Evolutionary conservation across 35 echinoderm and acorn worm genomes (phyloP), one percentile per base, ranked within the genome.

Genomic region (Stichopus chloronotus): DNA sequence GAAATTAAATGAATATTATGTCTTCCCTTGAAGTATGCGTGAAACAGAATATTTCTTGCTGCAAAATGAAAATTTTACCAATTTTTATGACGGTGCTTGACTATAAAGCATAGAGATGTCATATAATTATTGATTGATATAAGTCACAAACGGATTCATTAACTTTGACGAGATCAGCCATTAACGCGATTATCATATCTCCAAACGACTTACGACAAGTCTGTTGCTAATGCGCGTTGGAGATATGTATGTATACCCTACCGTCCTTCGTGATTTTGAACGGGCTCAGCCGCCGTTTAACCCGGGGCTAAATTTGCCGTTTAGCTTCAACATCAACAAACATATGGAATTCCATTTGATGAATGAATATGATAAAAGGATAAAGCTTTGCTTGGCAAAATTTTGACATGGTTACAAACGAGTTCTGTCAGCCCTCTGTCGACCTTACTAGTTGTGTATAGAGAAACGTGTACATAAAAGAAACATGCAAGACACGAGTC

Each of bases 271-370:
- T 85, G 82, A 85, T 56, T 56, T 85, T 58, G 82, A 85, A 58
- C 82, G 55, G 82, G 55, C 82, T 85, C 82, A 58, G 57, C 82
- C 82, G 82, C 57, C 56, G 82, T 58, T 85, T 85, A 58, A 56
- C 82, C 82, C 82, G 82, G 82, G 82, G 82, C 82, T 85, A 85
- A 85, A 85, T 85, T 85, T 85, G 82, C 55, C 82, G 82, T 85
- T 85, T 85, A 85, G 56, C 82, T 58, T 85, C 58, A 85, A 85
- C 82, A 85, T 85, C 82, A 85, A 85, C 58, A 85, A 85, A 85
- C 82, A 85, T 19, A 85, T 85, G 82, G 58, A 85, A 85, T 85
- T 85, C 54, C 82, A 53, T 85, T 85, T 85, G 82, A 85, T 85
- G 82, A 58, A 85, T 85, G 82, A 58, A 85, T 58, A 58, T 53